phyloP scores from a whole-genome alignment of 2,888 invertebrate genomes.

The Augiades crinisus region DNA sequence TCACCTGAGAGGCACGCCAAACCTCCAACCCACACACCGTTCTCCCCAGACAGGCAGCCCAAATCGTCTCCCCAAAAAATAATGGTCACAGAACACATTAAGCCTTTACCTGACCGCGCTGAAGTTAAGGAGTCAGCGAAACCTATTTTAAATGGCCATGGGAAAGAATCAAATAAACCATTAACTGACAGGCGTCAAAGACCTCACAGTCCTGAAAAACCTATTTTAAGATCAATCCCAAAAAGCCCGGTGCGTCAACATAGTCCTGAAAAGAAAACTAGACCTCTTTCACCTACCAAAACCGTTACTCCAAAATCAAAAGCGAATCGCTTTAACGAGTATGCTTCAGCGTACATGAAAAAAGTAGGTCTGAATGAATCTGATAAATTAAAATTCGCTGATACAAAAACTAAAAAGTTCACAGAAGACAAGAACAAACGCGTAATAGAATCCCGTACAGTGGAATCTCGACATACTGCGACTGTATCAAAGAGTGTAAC shows the following conservation, averaged over 20 bases:
- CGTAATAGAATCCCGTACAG: slow-evolving; percentile 34
- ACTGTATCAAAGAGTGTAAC: slow-evolving; percentile 44
- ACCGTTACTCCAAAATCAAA: slow-evolving; percentile 53
- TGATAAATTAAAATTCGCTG: slow-evolving; percentile 52
- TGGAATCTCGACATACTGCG: slow-evolving; percentile 46
- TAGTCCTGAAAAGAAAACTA: slow-evolving; percentile 66
- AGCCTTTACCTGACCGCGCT: slow-evolving; percentile 29
- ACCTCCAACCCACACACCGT: slow-evolving; percentile 30
- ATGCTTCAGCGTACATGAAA: slow-evolving; percentile 75
- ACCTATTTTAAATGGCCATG: slow-evolving; percentile 49
- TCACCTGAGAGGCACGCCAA: slow-evolving; percentile 47
- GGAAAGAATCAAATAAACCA: slow-evolving; percentile 44
- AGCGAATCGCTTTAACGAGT: slow-evolving; percentile 67
- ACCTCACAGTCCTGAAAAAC: slow-evolving; percentile 58
- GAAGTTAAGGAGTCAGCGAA: slow-evolving; percentile 40
- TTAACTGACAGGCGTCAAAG: slow-evolving; percentile 41
- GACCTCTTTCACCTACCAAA: slow-evolving; percentile 63
- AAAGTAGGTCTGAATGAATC: slow-evolving; percentile 65
- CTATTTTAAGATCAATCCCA: slow-evolving; percentile 42
- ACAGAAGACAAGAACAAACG: slow-evolving; percentile 34
- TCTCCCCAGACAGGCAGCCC: slow-evolving; percentile 38
- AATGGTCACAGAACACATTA: slow-evolving; percentile 17
- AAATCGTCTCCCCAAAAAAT: slow-evolving; percentile 31
- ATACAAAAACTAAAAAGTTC: slow-evolving; percentile 45
- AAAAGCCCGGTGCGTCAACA: slow-evolving; percentile 55